These are phyloP conservation scores for Turritopsis dohrnii DNA, from an alignment of 30 jellyfish, hydroid and myxozoan species.

Conservation along the genomic window DNA sequence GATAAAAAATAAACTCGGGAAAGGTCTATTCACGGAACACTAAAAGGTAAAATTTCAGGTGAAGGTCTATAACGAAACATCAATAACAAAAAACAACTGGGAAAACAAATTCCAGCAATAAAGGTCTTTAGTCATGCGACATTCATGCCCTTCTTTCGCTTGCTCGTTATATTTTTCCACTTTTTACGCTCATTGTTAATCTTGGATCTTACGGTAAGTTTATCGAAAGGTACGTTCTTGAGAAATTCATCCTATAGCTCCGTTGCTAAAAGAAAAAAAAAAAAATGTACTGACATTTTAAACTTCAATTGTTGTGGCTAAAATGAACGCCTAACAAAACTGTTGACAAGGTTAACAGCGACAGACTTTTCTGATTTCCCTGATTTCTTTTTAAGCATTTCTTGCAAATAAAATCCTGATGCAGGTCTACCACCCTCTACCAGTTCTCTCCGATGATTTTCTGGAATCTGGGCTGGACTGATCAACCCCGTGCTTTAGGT, in stretches of 20 bases:
- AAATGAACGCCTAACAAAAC: neutral
- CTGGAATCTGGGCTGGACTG: neutral
- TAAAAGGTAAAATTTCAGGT: neutral
- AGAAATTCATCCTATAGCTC: neutral
- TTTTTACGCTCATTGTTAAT: neutral
- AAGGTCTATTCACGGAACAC: neutral
- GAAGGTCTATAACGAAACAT: neutral
- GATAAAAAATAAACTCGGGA: neutral
- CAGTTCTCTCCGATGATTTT: neutral
- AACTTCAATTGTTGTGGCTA: neutral
- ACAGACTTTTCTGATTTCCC: neutral
- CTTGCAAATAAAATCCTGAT: neutral
- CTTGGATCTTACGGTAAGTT: neutral
- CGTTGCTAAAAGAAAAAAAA: neutral
- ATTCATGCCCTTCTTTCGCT: neutral
- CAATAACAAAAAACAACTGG: neutral
- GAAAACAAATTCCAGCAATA: neutral
- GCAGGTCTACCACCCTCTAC: neutral
- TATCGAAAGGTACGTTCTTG: neutral
- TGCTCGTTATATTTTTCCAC: neutral
- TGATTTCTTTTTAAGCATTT: neutral
- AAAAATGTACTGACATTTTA: neutral
- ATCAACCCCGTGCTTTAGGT: neutral
- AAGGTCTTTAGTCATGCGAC: neutral
- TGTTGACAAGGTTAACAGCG: neutral